Evolutionary conservation across 2,113 vertebrate species (phyloP), one percentile per base, ranked within the genome.

Genomic region (Entomyzon cyanotis): DNA sequence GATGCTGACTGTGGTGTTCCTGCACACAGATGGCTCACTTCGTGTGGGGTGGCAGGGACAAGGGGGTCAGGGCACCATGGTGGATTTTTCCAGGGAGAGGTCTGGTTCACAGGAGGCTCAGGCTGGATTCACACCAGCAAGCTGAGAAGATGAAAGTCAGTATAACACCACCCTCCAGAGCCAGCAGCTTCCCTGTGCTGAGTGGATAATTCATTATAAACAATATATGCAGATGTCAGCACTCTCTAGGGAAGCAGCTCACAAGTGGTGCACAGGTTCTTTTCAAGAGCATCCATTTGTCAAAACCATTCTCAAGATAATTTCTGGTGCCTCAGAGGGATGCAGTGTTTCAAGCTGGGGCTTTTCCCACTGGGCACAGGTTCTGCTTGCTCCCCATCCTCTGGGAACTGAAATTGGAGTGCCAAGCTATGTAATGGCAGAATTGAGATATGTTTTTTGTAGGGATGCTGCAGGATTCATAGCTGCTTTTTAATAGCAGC

Each of bases 241-340:
- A 20, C 65, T 83, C 70, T 73, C 70, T 24, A 37, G 35, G 67
- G 31, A 33, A 79, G 58, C 82, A 18, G 15, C 46, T 94, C 74
- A n/a, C 74, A 87, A 89, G 58, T 49, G 58, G 35, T 12, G 58
- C 56, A 30, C 37, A 52, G 67, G 37, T 91, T 83, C 41, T 68
- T 92, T 64, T 95, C 89, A 89, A 94, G 84, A 68, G 67, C 46
- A 64, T 53, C 42, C 44, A 58, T 95, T 90, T 85, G 42, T 93
- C 87, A 83, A 64, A 95, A 65, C 37, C 15, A 24, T 30, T 82
- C 89, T 64, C 9, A 15, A 75, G 87, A 91, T 68, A 69, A 87
- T 73, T 94, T 49, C 50, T 58, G 42, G 37, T 77, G 74, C 27
- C 63, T 1, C 0, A 0, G 56, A 16, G 23, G 15, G 39, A 23